Evolutionary conservation across 2,797 vertebrate species (phyloP), one percentile per base, ranked within the genome.

Genomic region (Euthynnus affinis): DNA sequence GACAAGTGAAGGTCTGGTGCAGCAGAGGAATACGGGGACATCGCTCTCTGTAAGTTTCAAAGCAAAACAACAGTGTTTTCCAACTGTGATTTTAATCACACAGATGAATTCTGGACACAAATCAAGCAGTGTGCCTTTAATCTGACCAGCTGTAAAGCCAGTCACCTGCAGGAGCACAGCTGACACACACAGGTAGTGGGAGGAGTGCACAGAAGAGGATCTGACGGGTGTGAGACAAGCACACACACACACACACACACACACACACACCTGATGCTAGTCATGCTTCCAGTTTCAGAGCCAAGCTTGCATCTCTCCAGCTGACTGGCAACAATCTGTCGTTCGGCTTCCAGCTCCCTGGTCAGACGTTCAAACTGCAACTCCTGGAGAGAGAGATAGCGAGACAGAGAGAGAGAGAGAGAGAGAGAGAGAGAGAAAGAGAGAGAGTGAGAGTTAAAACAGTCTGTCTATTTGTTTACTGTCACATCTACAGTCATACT

Each of bases 271-370:
- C 98, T 99, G 95, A 99, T 97, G 94, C 98, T 99, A 93, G 97
- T 99, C 97, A 99, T 97, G 94, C 98, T 99, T 94, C 98, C 98
- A 0, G 98, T 98, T 92, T 99, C 98, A 81, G 98, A 99, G 92
- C 98, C 98, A 83, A 99, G 97, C 90, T 99, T 99, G 97, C 98
- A 99, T 98, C 97, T 95, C 96, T 99, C 98, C 95, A 99, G 95
- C 83, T 99, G 98, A 96, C 96, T 99, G 66, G 98, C 98, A 44
- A 99, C 98, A 82, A 99, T 99, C 91, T 99, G 98, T 86, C 98
- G 96, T 88, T 99, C 98, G 20, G 98, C 98, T 94, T 99, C 98
- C 93, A 99, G 96, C 93, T 99, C 98, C 93, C 98, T 95, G 85
- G 98, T 99, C 93, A 99, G 95, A 91, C 98, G 96, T 93, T 99